Base-by-base conservation (phyloP, 2,888 invertebrate genomes). In the Pocota personata region DNA sequence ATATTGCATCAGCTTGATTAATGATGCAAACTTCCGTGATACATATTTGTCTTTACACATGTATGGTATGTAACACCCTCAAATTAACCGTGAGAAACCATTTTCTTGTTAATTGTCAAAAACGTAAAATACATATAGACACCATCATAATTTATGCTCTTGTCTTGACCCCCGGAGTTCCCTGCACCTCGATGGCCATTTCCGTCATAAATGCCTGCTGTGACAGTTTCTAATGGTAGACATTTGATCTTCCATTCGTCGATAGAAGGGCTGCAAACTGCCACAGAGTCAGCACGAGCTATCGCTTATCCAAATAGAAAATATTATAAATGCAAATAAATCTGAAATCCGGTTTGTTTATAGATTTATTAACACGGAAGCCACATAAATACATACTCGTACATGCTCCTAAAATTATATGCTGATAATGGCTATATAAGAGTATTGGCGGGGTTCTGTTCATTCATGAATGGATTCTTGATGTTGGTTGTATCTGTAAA, bases 321-420 rank as follows among this genome's bases (percentile, higher is more conserved):
- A 24, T 24, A 24, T 24, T 24, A 14, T 14, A 6, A 58, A 48
- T 48, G 58, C 30, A 16, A 67, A 67, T 58, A 37, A 40, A 19
- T 48, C 58, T 24, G 35, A 55, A 78, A 60, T 60, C 77, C 77
- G 77, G 77, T 77, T 8, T 67, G 64, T 48, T 35, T 48, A 19
- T 35, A 37, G 35, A 66, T 66, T 66, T 32, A 32, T 64, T 46
- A 32, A 77, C 58, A 58, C 76, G 76, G 76, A 77, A 77, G 57
- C 50, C 48, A 37, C 19, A 57, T 60, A 60, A 71, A 32, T 58
- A 48, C 32, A 35, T 60, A n/a, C n/a, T n/a, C n/a, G n/a, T n/a
- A 24, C 24, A 24, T 24, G 37, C 24, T 57, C 64, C 14, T 5
- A 40, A 40, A 40, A 40, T 40, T 40, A 40, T 40, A 40, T 14